Evolutionary conservation across 1,140 invertebrate genomes (phyloP).

Genomic region (Pseudomyrmex pallidus): DNA sequence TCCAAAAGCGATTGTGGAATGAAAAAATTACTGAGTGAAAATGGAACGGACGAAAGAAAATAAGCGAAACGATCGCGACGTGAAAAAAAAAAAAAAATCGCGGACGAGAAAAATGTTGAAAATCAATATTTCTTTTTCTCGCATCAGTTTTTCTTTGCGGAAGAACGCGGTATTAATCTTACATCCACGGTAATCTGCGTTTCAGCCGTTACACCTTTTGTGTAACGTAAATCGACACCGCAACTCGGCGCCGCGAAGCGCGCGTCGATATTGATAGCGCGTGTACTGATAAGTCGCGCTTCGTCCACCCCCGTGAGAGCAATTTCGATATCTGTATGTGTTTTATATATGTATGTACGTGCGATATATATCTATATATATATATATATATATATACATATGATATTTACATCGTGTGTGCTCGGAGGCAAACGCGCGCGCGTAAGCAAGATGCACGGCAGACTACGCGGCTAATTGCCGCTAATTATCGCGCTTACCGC

Average conservation of each 20-base stretch:
- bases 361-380: too few species aligned
- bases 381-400: too few species aligned
- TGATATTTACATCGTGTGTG: slow-evolving; percentile 16
- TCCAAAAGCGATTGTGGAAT: slow-evolving; percentile 53
- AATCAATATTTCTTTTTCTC: too few species aligned
- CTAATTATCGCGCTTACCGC: slow-evolving; percentile 84
- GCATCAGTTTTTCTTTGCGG: neutral
- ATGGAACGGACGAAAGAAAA: slow-evolving; percentile 29
- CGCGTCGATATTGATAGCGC: slow-evolving; percentile 30
- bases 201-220: slow-evolving; percentile 3
- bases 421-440: slow-evolving; percentile 66
- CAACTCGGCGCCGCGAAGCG: slow-evolving; percentile 16
- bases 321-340: neutral
- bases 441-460: slow-evolving; percentile 75
- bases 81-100: too few species aligned
- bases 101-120: too few species aligned
- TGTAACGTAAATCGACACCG: slow-evolving; percentile 35
- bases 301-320: slow-evolving; percentile 25
- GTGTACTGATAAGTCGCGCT: slow-evolving; percentile 23
- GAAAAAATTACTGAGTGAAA: slow-evolving; percentile 49
- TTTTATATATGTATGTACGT: neutral
- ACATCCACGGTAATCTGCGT: slow-evolving; percentile 33
- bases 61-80: slow-evolving; percentile 23
- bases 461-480: slow-evolving; percentile 81
- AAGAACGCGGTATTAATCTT: slow-evolving; percentile 21